Conservation (phyloP, 2,113 vertebrate species). For the Octodon degus region DNA sequence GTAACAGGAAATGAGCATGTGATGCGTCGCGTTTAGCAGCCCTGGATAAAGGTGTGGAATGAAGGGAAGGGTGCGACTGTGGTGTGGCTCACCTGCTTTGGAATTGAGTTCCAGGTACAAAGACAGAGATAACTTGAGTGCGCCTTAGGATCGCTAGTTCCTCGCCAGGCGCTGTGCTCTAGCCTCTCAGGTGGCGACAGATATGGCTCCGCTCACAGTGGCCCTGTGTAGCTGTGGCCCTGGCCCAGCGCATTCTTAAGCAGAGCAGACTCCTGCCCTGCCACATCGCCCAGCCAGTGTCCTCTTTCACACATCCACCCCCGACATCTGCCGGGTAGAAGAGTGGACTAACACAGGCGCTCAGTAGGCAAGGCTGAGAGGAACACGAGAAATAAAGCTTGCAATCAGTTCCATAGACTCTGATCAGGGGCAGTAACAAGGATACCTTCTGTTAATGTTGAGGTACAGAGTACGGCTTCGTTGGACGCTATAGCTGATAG, state of each 20-base stretch:
- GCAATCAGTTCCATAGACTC: constrained; percentile 1
- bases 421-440: constrained; percentile 1
- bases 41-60: not conserved
- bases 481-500: not conserved
- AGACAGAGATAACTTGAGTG: not conserved
- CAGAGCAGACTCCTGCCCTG: not conserved
- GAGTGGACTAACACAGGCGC: not conserved
- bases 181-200: not conserved
- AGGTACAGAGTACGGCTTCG: not conserved
- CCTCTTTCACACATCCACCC: constrained; percentile 56
- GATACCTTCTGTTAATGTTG: not conserved
- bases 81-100: not conserved
- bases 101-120: not conserved
- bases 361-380: constrained; percentile 25
- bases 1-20: not conserved
- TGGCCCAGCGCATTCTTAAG: not conserved
- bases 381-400: not conserved
- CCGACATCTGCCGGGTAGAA: constrained; percentile 56
- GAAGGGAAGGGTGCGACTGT: not conserved
- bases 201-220: not conserved
- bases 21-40: not conserved
- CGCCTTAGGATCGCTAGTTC: not conserved
- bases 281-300: not conserved
- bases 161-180: not conserved
- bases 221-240: not conserved